Evolutionary conservation across 2,797 vertebrate species (phyloP).

Genomic region (Cryptoprocta ferox): DNA sequence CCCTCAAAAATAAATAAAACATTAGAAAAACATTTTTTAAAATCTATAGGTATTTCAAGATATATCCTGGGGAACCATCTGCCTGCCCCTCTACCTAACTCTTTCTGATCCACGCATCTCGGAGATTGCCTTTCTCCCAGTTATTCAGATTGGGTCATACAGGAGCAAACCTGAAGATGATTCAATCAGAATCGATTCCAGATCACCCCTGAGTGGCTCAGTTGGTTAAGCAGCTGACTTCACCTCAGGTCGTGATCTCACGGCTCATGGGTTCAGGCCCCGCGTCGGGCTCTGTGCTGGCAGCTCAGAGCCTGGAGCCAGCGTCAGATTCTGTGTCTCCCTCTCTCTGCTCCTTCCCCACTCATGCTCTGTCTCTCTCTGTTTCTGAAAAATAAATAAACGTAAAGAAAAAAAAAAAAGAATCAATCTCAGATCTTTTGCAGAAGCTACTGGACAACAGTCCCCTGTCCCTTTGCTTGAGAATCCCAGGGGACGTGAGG

Average conservation of each 20-base stretch:
- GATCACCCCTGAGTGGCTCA: neutral
- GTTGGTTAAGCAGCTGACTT: no score
- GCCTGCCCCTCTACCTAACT: neutral
- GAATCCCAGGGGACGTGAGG: neutral
- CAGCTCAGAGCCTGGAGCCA: no score
- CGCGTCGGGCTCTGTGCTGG: no score
- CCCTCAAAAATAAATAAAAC: no score
- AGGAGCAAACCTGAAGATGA: neutral
- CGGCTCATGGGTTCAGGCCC: no score
- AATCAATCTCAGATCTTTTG: neutral
- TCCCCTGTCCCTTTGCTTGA: neutral
- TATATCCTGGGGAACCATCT: neutral
- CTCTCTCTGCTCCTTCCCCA: no score
- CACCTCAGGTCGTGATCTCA: no score
- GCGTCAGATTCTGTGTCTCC: no score
- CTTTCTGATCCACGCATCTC: neutral
- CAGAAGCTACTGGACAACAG: neutral
- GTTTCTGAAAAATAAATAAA: no score
- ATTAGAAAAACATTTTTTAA: no score
- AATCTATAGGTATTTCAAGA: neutral
- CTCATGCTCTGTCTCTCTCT: no score
- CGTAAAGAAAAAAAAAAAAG: neutral
- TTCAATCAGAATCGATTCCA: neutral
- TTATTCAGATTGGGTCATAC: neutral
- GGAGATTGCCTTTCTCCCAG: neutral